Base-by-base conservation (phyloP, 2,888 invertebrate genomes). In the Andrena praecox region DNA sequence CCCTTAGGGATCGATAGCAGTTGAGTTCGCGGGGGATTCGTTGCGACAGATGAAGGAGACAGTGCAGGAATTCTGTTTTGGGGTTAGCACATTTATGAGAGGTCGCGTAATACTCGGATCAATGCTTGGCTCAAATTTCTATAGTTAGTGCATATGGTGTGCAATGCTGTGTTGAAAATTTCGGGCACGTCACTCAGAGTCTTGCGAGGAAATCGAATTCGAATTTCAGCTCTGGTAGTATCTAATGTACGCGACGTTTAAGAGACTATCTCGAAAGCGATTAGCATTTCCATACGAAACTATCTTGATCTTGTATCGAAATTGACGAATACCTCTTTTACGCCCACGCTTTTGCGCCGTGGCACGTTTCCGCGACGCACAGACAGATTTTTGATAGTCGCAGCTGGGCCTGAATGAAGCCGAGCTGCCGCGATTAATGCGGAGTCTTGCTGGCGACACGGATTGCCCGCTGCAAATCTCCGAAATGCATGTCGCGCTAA, bases 381-480 rank as follows among this genome's bases (percentile, higher is more conserved):
- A 60, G 60, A 56, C 60, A 80, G 80, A 80, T 80, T 80, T 80
- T 67, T 63, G 80, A 82, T 75, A 67, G 62, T 29, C 62, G 33
- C 48, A 8, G 62, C 12, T 20, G 31, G 33, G 54, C 8, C 4
- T 16, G 74, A 64, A 80, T 80, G 81, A 54, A 66, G 54, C 60
- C 54, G 31, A 48, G 48, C 56, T 20, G 59, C 20, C 56, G 50
- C 56, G 64, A 20, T 69, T 73, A 73, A 81, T 54, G 56, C 42
- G 24, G 52, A 60, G 66, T 80, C 80, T 72, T 24, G 67, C 33
- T 7, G 1, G 50, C 48, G 8, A 7, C 35, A 42, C 24, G 24
- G 33, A 8, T 35, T 6, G 20, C 52, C 56, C 48, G 63, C 10
- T 20, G 10, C 31, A 63, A 56, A 31, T 27, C 50, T n/a, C 29